A percentile compares a stretch with the other conserved stretches of the same genome.
Evolutionary conservation across 2,113 vertebrate genomes (phyloP).

Genomic region (Malurus melanocephalus): DNA sequence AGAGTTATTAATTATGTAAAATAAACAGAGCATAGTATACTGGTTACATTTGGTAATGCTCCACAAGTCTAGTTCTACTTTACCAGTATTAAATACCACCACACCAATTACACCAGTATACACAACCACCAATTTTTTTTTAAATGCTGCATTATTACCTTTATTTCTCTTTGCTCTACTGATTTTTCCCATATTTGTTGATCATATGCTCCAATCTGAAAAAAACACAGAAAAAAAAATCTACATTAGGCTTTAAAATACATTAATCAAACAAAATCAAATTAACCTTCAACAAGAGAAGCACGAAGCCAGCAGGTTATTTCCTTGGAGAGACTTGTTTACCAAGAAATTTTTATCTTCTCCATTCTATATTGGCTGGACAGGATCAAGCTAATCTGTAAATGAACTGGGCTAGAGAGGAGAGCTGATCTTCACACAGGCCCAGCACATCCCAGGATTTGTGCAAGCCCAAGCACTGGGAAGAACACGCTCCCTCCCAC

Average conservation of each 20-base stretch:
- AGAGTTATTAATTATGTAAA: constrained; percentile 2
- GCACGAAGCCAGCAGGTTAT: neutral
- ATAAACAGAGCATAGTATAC: neutral
- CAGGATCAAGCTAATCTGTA: neutral
- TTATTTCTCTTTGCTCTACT: constrained; percentile 98
- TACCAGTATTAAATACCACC: constrained; percentile 7
- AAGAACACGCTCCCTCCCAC: accelerated
- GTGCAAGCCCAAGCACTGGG: no score
- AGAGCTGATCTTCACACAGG: neutral
- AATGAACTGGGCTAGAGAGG: neutral
- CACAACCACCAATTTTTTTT: neutral
- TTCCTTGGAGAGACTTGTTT: neutral
- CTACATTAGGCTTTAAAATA: constrained; percentile 3
- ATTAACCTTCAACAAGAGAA: neutral
- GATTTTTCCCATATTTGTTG: constrained; percentile 99
- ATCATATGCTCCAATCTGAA: constrained; percentile 97
- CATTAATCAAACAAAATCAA: neutral
- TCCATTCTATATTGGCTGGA: neutral
- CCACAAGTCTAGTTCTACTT: constrained; percentile 23
- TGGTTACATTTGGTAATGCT: neutral
- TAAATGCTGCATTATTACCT: constrained; percentile 74
- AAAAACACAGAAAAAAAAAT: neutral
- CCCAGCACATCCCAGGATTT: neutral
- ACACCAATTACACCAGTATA: neutral
- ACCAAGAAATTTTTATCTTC: neutral